Conservation (phyloP, 2,113 vertebrate species). For the Propithecus coquereli region DNA sequence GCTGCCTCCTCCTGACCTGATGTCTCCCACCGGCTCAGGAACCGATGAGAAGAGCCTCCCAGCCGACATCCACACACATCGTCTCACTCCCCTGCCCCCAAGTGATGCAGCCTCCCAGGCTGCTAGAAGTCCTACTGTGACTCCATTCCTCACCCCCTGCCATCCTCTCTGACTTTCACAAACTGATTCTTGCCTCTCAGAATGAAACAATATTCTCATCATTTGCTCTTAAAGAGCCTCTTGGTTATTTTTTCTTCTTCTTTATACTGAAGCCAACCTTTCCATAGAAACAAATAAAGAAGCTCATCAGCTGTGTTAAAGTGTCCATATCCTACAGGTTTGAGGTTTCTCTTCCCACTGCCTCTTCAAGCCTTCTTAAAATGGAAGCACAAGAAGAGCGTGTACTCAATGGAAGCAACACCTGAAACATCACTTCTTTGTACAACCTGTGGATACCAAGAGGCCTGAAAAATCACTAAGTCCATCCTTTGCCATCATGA, state of each 20-base stretch:
- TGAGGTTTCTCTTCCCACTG: not conserved
- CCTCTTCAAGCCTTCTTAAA: not conserved
- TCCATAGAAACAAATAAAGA: not conserved
- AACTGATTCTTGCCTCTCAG: not conserved
- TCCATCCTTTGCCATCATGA: not conserved
- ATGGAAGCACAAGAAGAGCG: not conserved
- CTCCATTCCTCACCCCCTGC: not conserved
- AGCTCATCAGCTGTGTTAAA: not conserved
- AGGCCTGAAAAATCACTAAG: not conserved
- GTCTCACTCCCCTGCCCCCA: not conserved
- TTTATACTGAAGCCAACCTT: not conserved
- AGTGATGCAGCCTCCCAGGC: not conserved
- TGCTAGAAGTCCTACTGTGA: not conserved
- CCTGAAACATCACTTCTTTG: not conserved
- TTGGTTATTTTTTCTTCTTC: not conserved
- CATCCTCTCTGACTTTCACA: not conserved
- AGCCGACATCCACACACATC: not conserved
- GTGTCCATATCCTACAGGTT: not conserved
- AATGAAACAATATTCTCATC: not conserved
- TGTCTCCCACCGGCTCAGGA: not conserved
- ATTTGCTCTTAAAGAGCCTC: not conserved
- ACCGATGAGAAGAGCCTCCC: not conserved
- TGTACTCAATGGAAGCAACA: not conserved
- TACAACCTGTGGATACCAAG: not conserved
- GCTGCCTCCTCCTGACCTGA: not conserved